Percentiles rank a stretch among this genome's conserved stretches.
Evolutionary conservation across 37 sponge, comb jelly and placozoan species (phyloP).

Genomic region (Spongilla lacustris): DNA sequence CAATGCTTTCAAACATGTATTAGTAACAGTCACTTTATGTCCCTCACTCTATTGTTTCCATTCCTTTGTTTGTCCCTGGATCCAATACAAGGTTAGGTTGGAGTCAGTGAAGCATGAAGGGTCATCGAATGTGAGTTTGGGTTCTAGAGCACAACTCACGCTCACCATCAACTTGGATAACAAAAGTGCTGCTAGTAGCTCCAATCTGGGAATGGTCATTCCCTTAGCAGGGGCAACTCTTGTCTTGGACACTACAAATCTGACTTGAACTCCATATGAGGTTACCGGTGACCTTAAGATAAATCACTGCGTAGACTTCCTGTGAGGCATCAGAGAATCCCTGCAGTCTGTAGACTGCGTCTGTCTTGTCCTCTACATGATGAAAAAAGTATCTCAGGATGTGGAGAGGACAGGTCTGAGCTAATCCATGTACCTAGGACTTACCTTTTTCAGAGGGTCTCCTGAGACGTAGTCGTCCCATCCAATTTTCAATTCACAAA

Average conservation of each 20-base stretch:
- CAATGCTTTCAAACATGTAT: slow-evolving; percentile 12
- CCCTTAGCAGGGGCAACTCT: slow-evolving; percentile 11
- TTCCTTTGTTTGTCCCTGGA: slow-evolving; percentile 6
- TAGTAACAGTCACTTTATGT: slow-evolving; percentile 23
- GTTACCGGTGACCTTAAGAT: not conserved
- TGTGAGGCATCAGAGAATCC: slow-evolving; percentile 27
- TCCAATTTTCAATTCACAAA: too few species aligned
- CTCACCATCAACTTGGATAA: slow-evolving; percentile 7
- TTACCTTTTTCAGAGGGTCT: not conserved
- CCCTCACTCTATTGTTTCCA: slow-evolving; percentile 31
- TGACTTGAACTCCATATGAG: not conserved
- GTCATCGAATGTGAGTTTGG: not conserved
- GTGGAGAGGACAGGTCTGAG: not conserved
- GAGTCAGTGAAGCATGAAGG: slow-evolving; percentile 25
- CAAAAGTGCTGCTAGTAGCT: slow-evolving; percentile 34
- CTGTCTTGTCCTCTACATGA: not conserved
- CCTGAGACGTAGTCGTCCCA: not conserved
- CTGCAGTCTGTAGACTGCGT: not conserved
- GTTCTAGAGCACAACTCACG: not conserved
- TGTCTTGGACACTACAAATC: slow-evolving; percentile 22
- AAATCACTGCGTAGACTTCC: slow-evolving; percentile 12
- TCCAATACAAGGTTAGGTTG: slow-evolving; percentile 23
- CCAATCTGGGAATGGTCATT: slow-evolving; percentile 37
- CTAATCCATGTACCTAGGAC: not conserved
- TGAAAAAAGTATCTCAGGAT: not conserved